Evolutionary conservation across 2,797 vertebrate species (phyloP), one percentile per base, ranked within the genome.

Genomic region (Bradypodion ventrale): DNA sequence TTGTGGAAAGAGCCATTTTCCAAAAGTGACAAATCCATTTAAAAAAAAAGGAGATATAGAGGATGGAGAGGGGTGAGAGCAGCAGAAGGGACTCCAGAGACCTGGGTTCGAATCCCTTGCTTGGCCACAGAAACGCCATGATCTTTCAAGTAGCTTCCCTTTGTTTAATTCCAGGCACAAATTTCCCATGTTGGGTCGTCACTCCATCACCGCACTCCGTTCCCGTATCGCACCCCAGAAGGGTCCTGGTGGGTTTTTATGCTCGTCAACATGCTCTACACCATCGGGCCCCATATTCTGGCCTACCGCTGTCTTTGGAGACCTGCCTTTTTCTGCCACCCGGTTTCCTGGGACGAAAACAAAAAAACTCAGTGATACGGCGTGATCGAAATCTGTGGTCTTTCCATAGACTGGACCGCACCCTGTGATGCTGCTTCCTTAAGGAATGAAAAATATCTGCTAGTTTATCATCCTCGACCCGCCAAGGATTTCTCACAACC

Each of bases 161-260:
- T n/a, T n/a, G n/a, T n/a, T n/a, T 6, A 40, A 3, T 89, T 77
- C 7, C 94, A 99, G 98, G 97, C 97, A 10, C 98, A 98, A 93
- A 98, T 98, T 96, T 87, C 95, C 15, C 97, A 99, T 87, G 87
- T 97, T 1, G 97, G 97, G 5, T 97, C 96, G 0, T 97, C 97
- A 12, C 93, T 97, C 81, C 98, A 99, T 88, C 25, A 92, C 46
- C 97, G 95, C 23, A 99, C 98, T 0, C 93, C 96, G 0, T 97
- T 97, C 89, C 97, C 96, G 0, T 98, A 97, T 92, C 97, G 96
- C 0, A 96, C 97, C 82, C 97, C 98, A 0, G 94, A 94, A 25
- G 96, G 97, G 0, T 69, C 79, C 9, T 94, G 97, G 90, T 90
- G 95, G 91, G 77, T 62, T 5, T 96, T 98, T 88, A 85, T 98